phyloP scores from a whole-genome alignment of 2,113 vertebrate genomes.

The Struthio camelus region DNA sequence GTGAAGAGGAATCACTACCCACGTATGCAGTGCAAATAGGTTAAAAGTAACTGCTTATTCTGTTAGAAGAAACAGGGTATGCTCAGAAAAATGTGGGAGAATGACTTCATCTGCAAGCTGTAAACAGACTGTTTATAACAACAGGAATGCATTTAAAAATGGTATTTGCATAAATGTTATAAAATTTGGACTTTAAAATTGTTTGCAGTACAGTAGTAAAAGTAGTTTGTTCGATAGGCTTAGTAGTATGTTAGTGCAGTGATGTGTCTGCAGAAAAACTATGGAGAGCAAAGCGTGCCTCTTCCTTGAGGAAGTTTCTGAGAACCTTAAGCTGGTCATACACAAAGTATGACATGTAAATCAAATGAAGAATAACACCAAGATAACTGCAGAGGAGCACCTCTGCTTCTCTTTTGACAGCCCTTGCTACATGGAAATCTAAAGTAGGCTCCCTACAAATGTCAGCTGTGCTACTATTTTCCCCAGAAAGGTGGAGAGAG shows the following conservation, averaged over 20 bases:
- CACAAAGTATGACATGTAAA: background rate
- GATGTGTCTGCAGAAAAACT: background rate
- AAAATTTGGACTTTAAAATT: background rate
- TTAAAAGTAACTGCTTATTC: background rate
- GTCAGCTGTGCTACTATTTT: background rate
- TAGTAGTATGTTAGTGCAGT: fast-evolving
- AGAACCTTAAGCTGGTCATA: background rate
- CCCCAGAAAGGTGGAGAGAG: background rate
- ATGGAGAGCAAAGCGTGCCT: fast-evolving
- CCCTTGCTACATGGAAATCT: background rate
- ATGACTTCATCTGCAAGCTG: background rate
- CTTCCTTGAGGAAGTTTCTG: background rate
- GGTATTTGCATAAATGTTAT: background rate
- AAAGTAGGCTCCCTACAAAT: background rate
- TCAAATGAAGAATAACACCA: background rate
- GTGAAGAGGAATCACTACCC: background rate
- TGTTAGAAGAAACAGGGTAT: background rate
- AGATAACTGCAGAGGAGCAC: background rate
- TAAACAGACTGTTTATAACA: constrained; percentile 34
- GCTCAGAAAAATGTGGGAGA: background rate
- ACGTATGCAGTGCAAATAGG: background rate
- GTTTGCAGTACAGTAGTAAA: background rate
- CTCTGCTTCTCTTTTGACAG: background rate
- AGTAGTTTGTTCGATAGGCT: background rate
- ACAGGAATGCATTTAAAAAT: background rate